Evolutionary conservation across 2,888 invertebrate genomes (phyloP).

Genomic region (Busseola fusca): DNA sequence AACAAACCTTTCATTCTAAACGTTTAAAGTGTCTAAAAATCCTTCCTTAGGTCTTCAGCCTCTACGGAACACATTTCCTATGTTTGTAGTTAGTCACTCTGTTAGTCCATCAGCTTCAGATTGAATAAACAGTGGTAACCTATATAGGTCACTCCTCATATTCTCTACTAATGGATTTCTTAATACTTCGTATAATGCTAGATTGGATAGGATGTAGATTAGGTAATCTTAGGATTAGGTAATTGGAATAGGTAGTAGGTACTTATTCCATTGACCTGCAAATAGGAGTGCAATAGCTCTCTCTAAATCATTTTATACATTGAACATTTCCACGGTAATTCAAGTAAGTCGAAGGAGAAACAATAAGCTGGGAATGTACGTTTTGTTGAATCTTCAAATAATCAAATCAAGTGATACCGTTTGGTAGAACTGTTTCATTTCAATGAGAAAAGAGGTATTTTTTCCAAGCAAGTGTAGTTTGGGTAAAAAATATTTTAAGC

Average conservation of each 20-base stretch:
- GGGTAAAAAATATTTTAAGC: not conserved
- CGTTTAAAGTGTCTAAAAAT: not conserved
- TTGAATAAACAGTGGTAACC: conserved; percentile 19
- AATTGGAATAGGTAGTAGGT: too few species aligned
- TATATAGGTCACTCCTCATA: conserved; percentile 26
- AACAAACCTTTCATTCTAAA: not conserved
- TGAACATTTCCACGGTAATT: conserved; percentile 8
- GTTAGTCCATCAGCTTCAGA: not conserved
- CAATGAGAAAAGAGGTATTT: not conserved
- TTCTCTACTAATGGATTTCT: conserved; percentile 32
- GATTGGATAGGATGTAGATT: conserved; percentile 35
- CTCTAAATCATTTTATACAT: not conserved
- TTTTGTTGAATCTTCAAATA: not conserved
- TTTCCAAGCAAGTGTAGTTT: not conserved
- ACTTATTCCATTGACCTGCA: conserved; percentile 19
- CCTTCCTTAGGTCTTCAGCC: not conserved
- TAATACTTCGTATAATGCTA: conserved; percentile 19
- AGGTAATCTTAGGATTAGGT: too few species aligned
- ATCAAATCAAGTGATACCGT: not conserved
- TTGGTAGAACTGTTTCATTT: not conserved
- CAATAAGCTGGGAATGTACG: too few species aligned
- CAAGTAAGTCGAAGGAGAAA: not conserved
- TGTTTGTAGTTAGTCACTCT: not conserved
- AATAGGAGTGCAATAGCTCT: conserved; percentile 1
- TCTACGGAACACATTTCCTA: not conserved